Base-by-base conservation (phyloP, 2,113 vertebrate species). In the Puma concolor region DNA sequence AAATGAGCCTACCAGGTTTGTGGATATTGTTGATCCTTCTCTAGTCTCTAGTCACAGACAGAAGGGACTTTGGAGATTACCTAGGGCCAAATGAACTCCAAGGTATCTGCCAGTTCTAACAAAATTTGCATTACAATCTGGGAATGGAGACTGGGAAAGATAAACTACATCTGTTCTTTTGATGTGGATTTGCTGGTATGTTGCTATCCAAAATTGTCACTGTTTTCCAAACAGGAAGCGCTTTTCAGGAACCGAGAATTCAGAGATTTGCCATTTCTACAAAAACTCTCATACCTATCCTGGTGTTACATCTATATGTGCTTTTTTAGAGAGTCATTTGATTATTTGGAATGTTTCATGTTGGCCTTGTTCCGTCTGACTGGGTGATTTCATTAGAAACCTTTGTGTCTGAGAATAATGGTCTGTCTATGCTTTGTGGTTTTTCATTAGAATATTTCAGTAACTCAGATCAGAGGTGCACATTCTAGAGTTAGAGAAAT, bases 221-320 rank as follows among this genome's bases (percentile, higher is more conserved):
- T 96, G 83, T 97, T 97, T 98, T 98, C 91, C 94, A 88, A 91
- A 27, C 72, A 83, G 97, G 77, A 95, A 97, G 60, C 97, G 48
- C 38, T 92, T 98, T 97, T 98, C 83, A 87, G 97, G 93, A 91
- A 98, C 36, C 83, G 52, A 21, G 71, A 9, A 92, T 96, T 97
- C 91, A 95, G 95, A 72, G 96, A 77, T 95, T 97, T 82, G 15
- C 27, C 14, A 36, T 88, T 92, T 88, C 19, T 86, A 12, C 33
- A 87, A 41, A 72, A 86, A 86, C 36, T 38, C 13, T 88, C 27
- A n/a, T 63, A 38, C 17, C 29, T 66, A 27, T 52, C 9, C 64
- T 90, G 82, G 54, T 31, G 63, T 95, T 48, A 60, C 7, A 64
- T 76, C 36, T 63, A 4, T 36, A 27, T 64, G 13, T 74, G 33